These are phyloP conservation scores for Patiria miniata DNA, from an alignment of 35 echinoderm and acorn worm species.

Conservation along the genomic window DNA sequence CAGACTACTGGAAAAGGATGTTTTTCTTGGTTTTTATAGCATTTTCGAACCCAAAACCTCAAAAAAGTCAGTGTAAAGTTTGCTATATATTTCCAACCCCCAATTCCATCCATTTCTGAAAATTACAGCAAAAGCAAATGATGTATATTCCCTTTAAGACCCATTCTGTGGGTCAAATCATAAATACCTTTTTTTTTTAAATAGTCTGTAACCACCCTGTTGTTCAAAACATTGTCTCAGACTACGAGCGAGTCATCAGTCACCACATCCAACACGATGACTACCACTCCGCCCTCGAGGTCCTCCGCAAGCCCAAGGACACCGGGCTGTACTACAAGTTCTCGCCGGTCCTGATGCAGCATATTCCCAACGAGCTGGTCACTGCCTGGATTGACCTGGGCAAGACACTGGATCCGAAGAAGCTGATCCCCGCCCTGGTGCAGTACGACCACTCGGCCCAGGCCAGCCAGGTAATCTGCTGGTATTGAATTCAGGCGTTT, in stretches of 20 bases:
- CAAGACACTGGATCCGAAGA: slow-evolving; percentile 76
- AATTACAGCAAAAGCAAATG: no score
- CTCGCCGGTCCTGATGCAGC: slow-evolving; percentile 96
- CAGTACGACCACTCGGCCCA: slow-evolving; percentile 77
- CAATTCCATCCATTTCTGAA: no score
- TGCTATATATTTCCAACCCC: no score
- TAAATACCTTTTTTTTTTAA: no score
- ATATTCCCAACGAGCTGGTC: slow-evolving; percentile 90
- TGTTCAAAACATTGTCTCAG: not conserved
- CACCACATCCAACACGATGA: slow-evolving; percentile 97
- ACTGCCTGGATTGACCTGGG: slow-evolving; percentile 83
- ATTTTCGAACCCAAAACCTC: no score
- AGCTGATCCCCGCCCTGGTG: slow-evolving; percentile 89
- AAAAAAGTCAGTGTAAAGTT: no score
- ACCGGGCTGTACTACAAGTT: slow-evolving; percentile 90
- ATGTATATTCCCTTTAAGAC: no score
- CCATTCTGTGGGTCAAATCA: no score
- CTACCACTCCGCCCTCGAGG: slow-evolving; percentile 70
- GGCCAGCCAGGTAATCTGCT: slow-evolving; percentile 71
- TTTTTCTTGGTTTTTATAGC: no score
- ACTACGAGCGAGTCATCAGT: slow-evolving; percentile 94
- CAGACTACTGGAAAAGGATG: no score
- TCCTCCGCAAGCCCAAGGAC: slow-evolving; percentile 80
- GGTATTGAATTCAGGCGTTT: no score
- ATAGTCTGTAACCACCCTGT: no score